A percentile compares a stretch with the other conserved stretches of the same genome.
phyloP scores from a whole-genome alignment of 2,797 vertebrate species.

The Hephaestus fuliginosus region DNA sequence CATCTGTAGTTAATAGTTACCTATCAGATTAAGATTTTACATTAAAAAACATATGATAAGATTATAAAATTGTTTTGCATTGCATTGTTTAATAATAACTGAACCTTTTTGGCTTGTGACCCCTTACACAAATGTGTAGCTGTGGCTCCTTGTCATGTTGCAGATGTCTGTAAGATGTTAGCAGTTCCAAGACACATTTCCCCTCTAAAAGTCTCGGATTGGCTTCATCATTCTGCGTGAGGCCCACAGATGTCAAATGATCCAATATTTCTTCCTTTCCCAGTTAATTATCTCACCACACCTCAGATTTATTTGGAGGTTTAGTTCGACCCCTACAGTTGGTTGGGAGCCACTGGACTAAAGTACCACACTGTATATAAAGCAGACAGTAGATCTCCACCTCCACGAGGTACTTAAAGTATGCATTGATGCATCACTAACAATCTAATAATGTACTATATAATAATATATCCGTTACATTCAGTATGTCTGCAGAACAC shows the following conservation, averaged over 20 bases:
- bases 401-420: neutral
- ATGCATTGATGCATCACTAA: neutral
- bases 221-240: neutral
- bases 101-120: neutral
- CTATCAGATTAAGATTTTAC: neutral
- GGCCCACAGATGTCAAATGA: neutral
- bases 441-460: neutral
- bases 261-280: neutral
- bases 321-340: neutral
- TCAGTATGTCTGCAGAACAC: neutral
- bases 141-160: neutral
- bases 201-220: neutral
- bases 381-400: neutral
- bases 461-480: neutral
- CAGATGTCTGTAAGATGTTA: neutral
- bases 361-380: neutral
- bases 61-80: neutral
- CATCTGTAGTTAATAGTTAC: constrained; percentile 1
- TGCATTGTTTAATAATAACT: neutral
- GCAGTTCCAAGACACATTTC: neutral
- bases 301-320: neutral
- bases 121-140: neutral
- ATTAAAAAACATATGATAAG: neutral
- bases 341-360: neutral
- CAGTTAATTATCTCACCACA: neutral